Base-by-base conservation (phyloP, 1,140 invertebrate species). In the Chrysopa pallens region DNA sequence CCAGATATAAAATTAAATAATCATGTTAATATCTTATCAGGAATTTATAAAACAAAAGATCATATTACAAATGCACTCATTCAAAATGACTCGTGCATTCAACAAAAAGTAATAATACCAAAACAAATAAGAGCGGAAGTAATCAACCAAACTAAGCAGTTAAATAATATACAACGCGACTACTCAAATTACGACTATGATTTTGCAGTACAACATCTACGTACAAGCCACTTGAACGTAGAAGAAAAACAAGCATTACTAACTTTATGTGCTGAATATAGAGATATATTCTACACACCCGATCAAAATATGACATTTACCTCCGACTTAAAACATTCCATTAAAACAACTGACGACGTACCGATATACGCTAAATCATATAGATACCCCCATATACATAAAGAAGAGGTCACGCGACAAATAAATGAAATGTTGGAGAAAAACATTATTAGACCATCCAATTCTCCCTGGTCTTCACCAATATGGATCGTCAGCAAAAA, bases 401-500 rank as follows among this genome's bases (percentile, higher is more conserved):
- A 48, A 48, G 8, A 42, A 29, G 51, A 53, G 49, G 44, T 55
- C 29, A 44, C 45, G 1, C 44, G 40, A 17, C 51, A 54, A 48
- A 49, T 53, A 8, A 29, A 42, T 13, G 40, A 49, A 42, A 49
- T 56, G 42, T 38, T 54, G 6, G 36, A 48, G n/a, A 29, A 52
- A 35, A 29, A 38, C 4, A 52, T 56, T 17, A 56, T 56, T 7
- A 11, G 50, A 52, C 57, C 43, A 29, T 52, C 44, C 2, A 39
- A 36, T 6, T 47, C 51, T 0, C 51, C 57, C 8, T 58, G 49
- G 46, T 53, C 46, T 38, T 42, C 44, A n/a, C 57, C 54, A 1
- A 37, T 57, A 8, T 53, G 43, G 31, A 8, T 56, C 4, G 48
- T 60, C 2, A 48, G 52, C 0, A 57, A 56, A 36, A 59, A 60